Percentiles rank a stretch among this genome's conserved stretches.
Evolutionary conservation across 2,888 invertebrate genomes (phyloP).

Genomic region (Hypena proboscidalis): DNA sequence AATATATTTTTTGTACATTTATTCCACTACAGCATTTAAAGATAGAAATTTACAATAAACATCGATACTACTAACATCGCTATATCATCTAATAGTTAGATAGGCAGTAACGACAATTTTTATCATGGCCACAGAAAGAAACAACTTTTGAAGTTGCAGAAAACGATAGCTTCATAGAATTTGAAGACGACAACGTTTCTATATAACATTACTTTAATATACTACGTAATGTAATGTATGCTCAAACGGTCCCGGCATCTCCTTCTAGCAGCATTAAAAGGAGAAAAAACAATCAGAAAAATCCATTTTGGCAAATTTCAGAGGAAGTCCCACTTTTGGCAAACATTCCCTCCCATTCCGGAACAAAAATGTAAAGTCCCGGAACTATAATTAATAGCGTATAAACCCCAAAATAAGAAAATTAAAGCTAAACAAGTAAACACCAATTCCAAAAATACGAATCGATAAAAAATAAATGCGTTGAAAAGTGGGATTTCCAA

Average conservation of each 20-base stretch:
- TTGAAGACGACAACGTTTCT: conserved; percentile 72
- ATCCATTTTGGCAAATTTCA: conserved; percentile 47
- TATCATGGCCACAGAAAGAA: conserved; percentile 77
- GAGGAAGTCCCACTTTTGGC: conserved; percentile 49
- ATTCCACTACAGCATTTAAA: conserved; percentile 78
- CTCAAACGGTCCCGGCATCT: conserved; percentile 80
- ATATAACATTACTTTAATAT: conserved; percentile 63
- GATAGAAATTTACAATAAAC: conserved; percentile 73
- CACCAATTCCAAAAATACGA: conserved; percentile 6
- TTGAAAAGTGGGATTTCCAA: conserved; percentile 68
- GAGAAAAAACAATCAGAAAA: conserved; percentile 54
- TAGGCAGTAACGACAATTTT: conserved; percentile 72
- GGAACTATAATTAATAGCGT: not conserved
- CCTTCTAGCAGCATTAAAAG: conserved; percentile 82
- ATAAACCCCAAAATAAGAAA: not conserved
- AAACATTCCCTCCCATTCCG: conserved; percentile 9
- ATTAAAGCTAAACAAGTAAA: conserved; percentile 12
- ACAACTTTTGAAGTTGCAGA: conserved; percentile 51
- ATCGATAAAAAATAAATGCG: conserved; percentile 14
- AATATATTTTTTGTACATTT: conserved; percentile 62
- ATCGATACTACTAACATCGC: conserved; percentile 69
- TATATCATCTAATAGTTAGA: conserved; percentile 68
- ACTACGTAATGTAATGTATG: conserved; percentile 68
- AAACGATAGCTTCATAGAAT: conserved; percentile 72
- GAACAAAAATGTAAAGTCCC: not conserved